These are phyloP conservation scores for Lycopodina hypogea DNA, from an alignment of 37 sponge, comb jelly and placozoan species.

Conservation along the genomic window DNA sequence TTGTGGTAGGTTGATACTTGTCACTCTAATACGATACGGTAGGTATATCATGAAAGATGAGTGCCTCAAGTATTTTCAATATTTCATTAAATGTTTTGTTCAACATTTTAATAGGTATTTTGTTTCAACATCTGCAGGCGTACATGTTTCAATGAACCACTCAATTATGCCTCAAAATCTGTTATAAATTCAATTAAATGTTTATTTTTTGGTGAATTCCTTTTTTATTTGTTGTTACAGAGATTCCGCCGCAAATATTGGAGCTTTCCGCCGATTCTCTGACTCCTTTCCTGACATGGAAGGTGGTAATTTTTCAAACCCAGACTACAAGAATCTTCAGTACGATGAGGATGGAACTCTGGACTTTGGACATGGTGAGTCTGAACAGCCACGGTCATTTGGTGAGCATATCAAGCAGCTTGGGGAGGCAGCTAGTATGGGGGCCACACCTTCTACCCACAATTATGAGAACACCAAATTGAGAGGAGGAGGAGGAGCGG, in stretches of 20 bases:
- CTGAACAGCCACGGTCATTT: not conserved
- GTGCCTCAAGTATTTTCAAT: too few species aligned
- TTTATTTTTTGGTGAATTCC: not conserved
- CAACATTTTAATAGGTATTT: too few species aligned
- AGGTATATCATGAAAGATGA: too few species aligned
- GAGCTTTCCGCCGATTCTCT: not conserved
- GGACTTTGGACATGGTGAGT: not conserved
- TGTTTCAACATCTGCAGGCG: too few species aligned
- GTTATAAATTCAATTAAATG: not conserved
- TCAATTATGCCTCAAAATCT: too few species aligned
- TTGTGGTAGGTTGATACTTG: too few species aligned
- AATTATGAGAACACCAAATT: constrained; percentile 4
- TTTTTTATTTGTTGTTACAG: not conserved
- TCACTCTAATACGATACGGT: too few species aligned
- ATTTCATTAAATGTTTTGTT: too few species aligned
- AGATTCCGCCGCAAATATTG: not conserved
- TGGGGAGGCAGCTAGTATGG: not conserved
- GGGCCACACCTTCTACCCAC: not conserved
- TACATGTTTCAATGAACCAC: too few species aligned
- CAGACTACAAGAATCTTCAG: constrained; percentile 32
- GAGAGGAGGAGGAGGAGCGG: not conserved
- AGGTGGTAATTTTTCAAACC: not conserved
- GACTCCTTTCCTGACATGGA: not conserved
- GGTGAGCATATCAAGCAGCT: not conserved
- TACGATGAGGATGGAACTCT: constrained; percentile 1